A percentile compares a stretch with the other conserved stretches of the same genome.
Evolutionary conservation across 2,113 vertebrate species (phyloP).

Genomic region (Ranitomeya variabilis): DNA sequence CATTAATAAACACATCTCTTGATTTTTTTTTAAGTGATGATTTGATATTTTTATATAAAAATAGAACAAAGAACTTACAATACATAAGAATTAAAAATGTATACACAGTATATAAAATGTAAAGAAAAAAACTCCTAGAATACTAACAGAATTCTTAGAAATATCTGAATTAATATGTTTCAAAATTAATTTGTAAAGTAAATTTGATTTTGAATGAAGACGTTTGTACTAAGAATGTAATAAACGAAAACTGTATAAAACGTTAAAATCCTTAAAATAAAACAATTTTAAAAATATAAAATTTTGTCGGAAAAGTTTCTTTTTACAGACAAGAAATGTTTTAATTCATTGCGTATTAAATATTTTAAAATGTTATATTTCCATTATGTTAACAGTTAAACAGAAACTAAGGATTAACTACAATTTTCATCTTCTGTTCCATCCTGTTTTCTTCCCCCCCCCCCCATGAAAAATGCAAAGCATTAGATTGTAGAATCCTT

Average conservation of each 20-base stretch:
- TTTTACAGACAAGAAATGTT: background rate
- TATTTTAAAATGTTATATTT: background rate
- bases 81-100: background rate
- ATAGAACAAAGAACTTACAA: background rate
- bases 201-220: background rate
- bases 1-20: background rate
- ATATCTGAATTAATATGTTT: background rate
- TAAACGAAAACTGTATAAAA: background rate
- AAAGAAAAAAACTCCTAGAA: background rate
- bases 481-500: constrained; percentile 1
- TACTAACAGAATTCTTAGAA: background rate
- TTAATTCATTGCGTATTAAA: background rate
- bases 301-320: background rate
- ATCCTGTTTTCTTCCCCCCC: too few species aligned
- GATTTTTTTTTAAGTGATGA: background rate
- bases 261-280: too few species aligned
- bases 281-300: background rate
- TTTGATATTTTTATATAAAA: background rate
- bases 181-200: background rate
- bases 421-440: background rate
- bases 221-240: background rate
- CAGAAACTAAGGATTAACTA: background rate
- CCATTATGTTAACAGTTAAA: background rate
- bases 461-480: background rate
- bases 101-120: background rate